Evolutionary conservation across 2,113 vertebrate species (phyloP).

Genomic region (Periophthalmodon schlosseri): DNA sequence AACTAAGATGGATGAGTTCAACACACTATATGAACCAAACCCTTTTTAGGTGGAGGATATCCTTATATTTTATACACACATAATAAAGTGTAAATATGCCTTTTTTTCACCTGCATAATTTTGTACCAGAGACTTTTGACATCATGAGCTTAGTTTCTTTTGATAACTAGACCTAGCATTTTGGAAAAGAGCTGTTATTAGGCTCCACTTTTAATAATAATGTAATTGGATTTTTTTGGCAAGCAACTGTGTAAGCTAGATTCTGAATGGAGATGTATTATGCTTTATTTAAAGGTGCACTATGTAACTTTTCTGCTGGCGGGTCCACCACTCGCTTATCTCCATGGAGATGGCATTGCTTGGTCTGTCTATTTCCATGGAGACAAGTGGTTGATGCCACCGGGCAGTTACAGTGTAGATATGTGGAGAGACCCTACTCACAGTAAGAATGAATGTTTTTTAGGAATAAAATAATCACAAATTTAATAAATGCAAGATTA

Average conservation of each 20-base stretch:
- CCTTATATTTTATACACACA: slow-evolving; percentile 45
- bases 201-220: neutral
- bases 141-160: slow-evolving; percentile 17
- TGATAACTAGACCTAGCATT: slow-evolving; percentile 15
- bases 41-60: slow-evolving; percentile 65
- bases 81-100: slow-evolving; percentile 24
- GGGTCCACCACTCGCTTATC: too few species aligned
- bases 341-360: too few species aligned
- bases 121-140: slow-evolving; percentile 21
- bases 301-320: too few species aligned
- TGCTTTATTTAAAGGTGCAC: neutral
- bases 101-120: slow-evolving; percentile 1
- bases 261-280: neutral
- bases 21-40: slow-evolving; percentile 22
- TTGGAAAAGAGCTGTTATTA: neutral
- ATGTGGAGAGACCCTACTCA: too few species aligned
- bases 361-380: too few species aligned
- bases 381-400: too few species aligned
- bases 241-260: neutral
- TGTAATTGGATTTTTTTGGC: neutral
- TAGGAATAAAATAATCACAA: too few species aligned
- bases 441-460: too few species aligned
- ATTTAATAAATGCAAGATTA: too few species aligned
- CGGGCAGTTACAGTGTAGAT: too few species aligned
- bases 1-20: slow-evolving; percentile 16